Evolutionary conservation across 2,888 invertebrate genomes (phyloP).

Genomic region (Apeira syringaria): DNA sequence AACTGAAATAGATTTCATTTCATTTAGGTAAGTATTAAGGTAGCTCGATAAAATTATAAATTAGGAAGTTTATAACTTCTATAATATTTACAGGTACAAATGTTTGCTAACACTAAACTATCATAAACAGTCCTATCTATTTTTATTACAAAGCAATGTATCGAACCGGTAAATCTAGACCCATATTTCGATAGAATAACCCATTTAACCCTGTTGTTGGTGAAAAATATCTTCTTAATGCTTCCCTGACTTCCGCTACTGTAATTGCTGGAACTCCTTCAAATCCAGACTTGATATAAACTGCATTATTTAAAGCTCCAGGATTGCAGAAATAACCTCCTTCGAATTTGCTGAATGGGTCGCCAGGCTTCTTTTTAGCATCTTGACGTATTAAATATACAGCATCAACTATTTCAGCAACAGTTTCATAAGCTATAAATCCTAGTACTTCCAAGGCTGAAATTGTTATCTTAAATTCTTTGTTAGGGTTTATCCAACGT

Average conservation of each 20-base stretch:
- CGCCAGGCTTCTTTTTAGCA: constrained; percentile 85
- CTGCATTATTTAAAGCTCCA: constrained; percentile 80
- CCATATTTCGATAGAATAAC: constrained; percentile 73
- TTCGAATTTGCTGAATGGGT: constrained; percentile 87
- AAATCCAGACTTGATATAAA: constrained; percentile 83
- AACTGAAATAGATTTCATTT: too few species aligned
- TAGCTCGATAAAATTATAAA: too few species aligned
- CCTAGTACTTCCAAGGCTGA: constrained; percentile 90
- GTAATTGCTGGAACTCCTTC: constrained; percentile 89
- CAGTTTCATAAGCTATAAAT: constrained; percentile 95
- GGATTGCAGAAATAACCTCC: constrained; percentile 86
- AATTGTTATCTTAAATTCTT: constrained; percentile 84
- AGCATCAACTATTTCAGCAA: constrained; percentile 94
- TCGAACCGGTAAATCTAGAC: constrained; percentile 63
- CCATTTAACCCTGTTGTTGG: constrained; percentile 84
- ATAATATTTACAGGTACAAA: too few species aligned
- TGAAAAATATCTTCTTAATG: constrained; percentile 88
- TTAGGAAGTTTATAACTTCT: too few species aligned
- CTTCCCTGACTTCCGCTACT: constrained; percentile 92
- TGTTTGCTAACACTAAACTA: too few species aligned
- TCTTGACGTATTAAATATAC: constrained; percentile 92
- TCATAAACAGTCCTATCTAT: too few species aligned
- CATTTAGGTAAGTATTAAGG: too few species aligned
- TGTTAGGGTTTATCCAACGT: constrained; percentile 85
- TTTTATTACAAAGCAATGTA: constrained; percentile 56